A percentile compares a stretch with the other conserved stretches of the same genome.
Conservation (phyloP, 2,888 invertebrate genomes). For the Morinoia aosen region DNA sequence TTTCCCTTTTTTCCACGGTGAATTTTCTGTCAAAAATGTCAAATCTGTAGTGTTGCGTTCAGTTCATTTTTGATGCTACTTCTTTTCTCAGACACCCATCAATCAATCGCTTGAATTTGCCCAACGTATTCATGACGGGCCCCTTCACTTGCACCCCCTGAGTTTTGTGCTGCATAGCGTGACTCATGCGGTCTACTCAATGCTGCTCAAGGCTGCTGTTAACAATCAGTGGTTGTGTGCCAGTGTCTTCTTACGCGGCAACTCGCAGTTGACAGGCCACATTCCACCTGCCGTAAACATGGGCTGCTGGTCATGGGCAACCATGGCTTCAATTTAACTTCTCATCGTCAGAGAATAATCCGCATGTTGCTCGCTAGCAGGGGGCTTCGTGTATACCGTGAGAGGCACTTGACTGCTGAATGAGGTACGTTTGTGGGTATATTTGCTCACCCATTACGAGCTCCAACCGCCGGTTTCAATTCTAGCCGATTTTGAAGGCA, state of each 20-base stretch:
- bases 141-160: neutral
- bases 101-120: neutral
- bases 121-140: neutral
- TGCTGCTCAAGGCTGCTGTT: conserved; percentile 8
- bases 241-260: neutral
- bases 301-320: neutral
- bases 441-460: too few species aligned
- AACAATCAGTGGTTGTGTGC: neutral
- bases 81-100: neutral
- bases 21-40: neutral
- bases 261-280: neutral
- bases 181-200: neutral
- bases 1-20: neutral
- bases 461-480: too few species aligned
- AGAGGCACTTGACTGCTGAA: neutral
- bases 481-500: too few species aligned
- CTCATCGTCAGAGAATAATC: neutral
- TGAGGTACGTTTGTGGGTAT: too few species aligned
- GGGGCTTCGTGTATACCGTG: neutral
- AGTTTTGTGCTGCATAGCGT: neutral
- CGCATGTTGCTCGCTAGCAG: neutral
- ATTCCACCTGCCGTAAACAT: neutral
- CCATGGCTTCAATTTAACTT: neutral
- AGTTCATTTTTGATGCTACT: neutral
- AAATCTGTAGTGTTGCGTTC: neutral